Evolutionary conservation across 2,113 vertebrate genomes (phyloP).

Genomic region (Hylia prasina): DNA sequence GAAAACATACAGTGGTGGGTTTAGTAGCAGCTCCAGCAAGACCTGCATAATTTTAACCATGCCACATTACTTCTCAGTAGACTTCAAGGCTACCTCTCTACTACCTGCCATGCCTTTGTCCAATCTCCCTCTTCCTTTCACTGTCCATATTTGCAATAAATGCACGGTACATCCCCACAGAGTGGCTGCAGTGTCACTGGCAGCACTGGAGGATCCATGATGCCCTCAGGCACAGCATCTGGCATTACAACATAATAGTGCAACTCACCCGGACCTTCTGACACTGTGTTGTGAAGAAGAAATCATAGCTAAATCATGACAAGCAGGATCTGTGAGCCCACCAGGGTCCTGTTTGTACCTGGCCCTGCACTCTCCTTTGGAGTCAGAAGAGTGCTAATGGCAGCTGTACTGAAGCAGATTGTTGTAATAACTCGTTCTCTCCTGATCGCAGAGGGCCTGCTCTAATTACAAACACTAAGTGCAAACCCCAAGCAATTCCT

Average conservation of each 20-base stretch:
- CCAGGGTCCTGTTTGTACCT: accelerated
- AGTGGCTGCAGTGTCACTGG: background rate
- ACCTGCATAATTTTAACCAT: background rate
- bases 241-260: background rate
- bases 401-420: background rate
- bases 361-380: background rate
- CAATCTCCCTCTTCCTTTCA: background rate
- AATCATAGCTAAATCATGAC: background rate
- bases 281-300: background rate
- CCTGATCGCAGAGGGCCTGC: background rate
- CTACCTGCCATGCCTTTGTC: background rate
- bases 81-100: background rate
- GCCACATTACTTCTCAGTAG: background rate
- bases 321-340: background rate
- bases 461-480: background rate
- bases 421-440: background rate
- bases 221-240: background rate
- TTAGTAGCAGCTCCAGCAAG: background rate
- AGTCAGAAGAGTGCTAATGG: background rate
- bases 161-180: background rate
- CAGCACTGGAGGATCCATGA: background rate
- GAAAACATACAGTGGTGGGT: background rate
- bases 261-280: background rate
- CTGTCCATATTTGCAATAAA: background rate
- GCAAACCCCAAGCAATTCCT: background rate